phyloP scores from a whole-genome alignment of 2,113 vertebrate genomes.

The Pteruthius melanotis region DNA sequence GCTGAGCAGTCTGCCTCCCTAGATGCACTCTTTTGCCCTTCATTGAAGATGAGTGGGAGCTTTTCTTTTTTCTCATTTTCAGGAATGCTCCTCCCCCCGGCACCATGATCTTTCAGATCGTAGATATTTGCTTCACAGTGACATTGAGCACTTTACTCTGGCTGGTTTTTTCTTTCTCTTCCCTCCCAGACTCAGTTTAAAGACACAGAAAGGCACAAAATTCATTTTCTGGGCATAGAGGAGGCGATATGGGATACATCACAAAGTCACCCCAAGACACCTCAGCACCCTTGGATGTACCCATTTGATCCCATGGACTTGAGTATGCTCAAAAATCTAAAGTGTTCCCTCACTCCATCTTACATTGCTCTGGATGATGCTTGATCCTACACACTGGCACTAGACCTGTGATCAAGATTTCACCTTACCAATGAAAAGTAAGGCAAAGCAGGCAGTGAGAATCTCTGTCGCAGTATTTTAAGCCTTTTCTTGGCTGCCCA shows the following conservation, averaged over 20 bases:
- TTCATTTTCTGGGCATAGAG: too few species aligned
- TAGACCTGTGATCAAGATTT: background rate
- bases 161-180: too few species aligned
- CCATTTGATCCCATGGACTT: background rate
- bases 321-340: background rate
- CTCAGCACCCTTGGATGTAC: background rate
- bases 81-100: background rate
- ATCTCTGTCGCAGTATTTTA: background rate
- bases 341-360: background rate
- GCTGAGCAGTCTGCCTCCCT: background rate
- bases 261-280: too few species aligned
- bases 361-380: background rate
- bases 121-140: background rate
- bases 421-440: background rate
- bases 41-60: background rate
- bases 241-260: too few species aligned
- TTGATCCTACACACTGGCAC: accelerated
- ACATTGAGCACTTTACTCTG: too few species aligned
- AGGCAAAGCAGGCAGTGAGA: background rate
- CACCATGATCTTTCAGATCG: background rate
- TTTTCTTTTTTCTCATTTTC: background rate
- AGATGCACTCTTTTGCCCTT: background rate
- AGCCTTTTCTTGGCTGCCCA: background rate
- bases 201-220: too few species aligned
- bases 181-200: too few species aligned